Evolutionary conservation across 2,797 vertebrate species (phyloP).

Genomic region (Pelochelys cantorii): DNA sequence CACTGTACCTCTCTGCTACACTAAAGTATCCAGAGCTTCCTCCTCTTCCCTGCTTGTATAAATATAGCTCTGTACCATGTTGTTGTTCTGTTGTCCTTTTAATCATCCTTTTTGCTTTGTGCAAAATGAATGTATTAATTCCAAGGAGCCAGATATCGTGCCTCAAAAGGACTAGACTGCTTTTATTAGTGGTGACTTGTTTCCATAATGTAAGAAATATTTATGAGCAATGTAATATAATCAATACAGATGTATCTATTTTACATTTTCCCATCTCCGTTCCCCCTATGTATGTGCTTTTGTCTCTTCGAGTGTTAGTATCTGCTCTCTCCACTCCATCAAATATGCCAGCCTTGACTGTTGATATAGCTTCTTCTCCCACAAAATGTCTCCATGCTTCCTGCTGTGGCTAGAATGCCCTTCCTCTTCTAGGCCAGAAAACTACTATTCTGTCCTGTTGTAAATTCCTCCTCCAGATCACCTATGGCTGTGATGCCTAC

Average conservation of each 20-base stretch:
- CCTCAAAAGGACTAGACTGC: background rate
- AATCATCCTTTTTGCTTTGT: background rate
- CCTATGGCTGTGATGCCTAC: background rate
- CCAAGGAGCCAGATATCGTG: background rate
- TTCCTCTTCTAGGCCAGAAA: background rate
- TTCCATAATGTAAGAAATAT: conserved; percentile 32
- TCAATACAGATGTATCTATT: conserved; percentile 44
- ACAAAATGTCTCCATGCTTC: background rate
- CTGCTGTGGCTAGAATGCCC: background rate
- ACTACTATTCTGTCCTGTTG: background rate
- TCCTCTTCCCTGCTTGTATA: background rate
- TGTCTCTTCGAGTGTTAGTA: background rate
- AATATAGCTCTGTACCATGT: background rate
- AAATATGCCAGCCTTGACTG: background rate
- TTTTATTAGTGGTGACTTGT: background rate
- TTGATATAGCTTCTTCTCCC: background rate
- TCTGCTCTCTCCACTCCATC: background rate
- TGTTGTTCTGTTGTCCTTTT: conserved; percentile 19
- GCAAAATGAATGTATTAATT: background rate
- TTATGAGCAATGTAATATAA: conserved; percentile 30
- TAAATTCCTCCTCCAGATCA: background rate
- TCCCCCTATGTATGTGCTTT: background rate
- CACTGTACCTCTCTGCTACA: background rate
- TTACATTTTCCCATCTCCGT: background rate
- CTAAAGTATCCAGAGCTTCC: background rate